Evolutionary conservation across 1,140 invertebrate genomes (phyloP).

Genomic region (Ceratosolen fusciceps): DNA sequence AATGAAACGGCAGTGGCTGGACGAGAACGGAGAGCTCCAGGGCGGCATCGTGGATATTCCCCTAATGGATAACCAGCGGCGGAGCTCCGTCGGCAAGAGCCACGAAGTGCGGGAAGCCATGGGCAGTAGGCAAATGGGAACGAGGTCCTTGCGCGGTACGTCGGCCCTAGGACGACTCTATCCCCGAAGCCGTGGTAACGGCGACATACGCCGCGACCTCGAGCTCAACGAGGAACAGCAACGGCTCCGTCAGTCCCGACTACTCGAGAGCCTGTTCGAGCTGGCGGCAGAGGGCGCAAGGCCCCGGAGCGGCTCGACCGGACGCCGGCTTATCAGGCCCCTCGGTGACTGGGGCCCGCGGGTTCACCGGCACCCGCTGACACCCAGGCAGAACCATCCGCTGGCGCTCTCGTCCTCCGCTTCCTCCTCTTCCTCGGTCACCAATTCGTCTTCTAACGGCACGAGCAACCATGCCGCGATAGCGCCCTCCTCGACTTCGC

Average conservation of each 20-base stretch:
- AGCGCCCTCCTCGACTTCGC: conserved; percentile 60
- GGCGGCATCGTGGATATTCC: too few relatives aligned
- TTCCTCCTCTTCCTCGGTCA: conserved; percentile 52
- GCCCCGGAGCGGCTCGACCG: conserved; percentile 44
- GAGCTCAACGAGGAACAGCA: conserved; percentile 45
- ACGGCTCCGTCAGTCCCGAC: conserved; percentile 32
- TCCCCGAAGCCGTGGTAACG: neutral
- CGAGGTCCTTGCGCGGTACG: conserved; percentile 1
- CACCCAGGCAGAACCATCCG: conserved; percentile 43
- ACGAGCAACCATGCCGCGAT: conserved; percentile 65
- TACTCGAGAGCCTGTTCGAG: conserved; percentile 45
- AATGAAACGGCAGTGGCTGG: conserved; percentile 61
- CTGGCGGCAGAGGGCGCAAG: conserved; percentile 33
- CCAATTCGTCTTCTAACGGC: conserved; percentile 50
- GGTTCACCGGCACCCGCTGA: neutral
- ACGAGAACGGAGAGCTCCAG: conserved; percentile 61
- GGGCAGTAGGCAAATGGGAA: neutral
- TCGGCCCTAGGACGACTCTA: conserved; percentile 30
- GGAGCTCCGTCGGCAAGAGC: neutral
- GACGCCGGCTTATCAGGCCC: conserved; percentile 36
- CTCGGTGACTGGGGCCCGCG: neutral
- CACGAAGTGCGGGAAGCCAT: neutral
- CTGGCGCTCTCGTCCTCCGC: conserved; percentile 48
- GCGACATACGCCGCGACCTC: conserved; percentile 50
- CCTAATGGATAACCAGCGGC: neutral